phyloP scores from a whole-genome alignment of 2,888 invertebrate species.

The Nycteola revayana region DNA sequence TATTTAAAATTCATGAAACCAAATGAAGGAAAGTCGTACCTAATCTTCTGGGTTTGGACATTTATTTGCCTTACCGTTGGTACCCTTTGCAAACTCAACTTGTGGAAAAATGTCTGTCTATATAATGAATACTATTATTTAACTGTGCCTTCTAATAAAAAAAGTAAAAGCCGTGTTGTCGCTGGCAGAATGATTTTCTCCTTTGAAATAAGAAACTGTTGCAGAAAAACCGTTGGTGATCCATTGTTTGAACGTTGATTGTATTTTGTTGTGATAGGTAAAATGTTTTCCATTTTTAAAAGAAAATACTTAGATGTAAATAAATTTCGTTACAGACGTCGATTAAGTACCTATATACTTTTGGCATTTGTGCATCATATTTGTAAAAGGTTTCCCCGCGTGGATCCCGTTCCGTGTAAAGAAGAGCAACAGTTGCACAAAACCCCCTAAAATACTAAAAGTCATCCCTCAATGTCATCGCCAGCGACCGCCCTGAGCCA shows the following conservation, averaged over 20 bases:
- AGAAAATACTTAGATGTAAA: too few species aligned
- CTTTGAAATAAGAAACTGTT: conserved; percentile 22
- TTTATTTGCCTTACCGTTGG: conserved; percentile 27
- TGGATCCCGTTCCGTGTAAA: too few species aligned
- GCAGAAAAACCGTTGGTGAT: conserved; percentile 5
- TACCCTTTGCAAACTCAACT: conserved; percentile 23
- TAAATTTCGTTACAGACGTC: too few species aligned
- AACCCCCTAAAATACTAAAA: too few species aligned
- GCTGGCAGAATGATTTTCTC: conserved; percentile 11
- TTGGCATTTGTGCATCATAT: too few species aligned
- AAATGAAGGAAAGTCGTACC: conserved; percentile 19
- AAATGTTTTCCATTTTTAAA: conserved; percentile 9
- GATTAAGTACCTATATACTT: too few species aligned
- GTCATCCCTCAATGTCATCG: too few species aligned
- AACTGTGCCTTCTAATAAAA: conserved; percentile 15
- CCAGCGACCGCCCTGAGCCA: too few species aligned
- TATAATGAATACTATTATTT: conserved; percentile 32
- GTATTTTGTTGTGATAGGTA: conserved; percentile 5
- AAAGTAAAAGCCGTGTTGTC: conserved; percentile 10
- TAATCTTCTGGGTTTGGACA: conserved; percentile 21
- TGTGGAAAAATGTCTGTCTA: conserved; percentile 25
- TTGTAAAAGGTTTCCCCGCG: too few species aligned
- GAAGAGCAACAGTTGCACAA: too few species aligned
- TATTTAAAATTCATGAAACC: conserved; percentile 10
- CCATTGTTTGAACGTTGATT: conserved; percentile 8